phyloP scores from a whole-genome alignment of 2,113 vertebrate genomes.

The Cariama cristata region DNA sequence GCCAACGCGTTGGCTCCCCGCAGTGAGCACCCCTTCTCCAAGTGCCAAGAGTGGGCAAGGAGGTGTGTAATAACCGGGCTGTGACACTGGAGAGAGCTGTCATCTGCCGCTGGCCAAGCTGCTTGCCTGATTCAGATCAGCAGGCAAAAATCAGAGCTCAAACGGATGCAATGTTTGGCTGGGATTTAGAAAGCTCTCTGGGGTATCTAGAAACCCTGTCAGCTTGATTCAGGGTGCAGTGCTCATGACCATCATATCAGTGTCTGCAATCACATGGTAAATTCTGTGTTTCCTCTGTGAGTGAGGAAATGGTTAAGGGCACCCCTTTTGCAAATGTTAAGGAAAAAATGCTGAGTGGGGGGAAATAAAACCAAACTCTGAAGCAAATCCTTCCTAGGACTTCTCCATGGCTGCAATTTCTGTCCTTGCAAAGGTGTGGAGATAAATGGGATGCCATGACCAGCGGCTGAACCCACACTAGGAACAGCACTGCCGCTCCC shows the following conservation, averaged over 20 bases:
- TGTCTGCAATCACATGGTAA: neutral
- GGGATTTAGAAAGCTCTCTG: neutral
- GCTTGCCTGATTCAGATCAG: neutral
- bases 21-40: neutral
- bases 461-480: neutral
- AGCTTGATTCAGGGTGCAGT: neutral
- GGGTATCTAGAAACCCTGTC: neutral
- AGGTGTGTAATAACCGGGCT: neutral
- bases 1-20: neutral
- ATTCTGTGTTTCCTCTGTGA: neutral
- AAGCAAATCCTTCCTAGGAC: neutral
- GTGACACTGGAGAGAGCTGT: neutral
- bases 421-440: neutral
- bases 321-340: neutral
- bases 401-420: rapidly evolving
- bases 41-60: neutral
- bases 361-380: neutral
- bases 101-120: neutral
- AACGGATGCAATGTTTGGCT: neutral
- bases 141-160: neutral
- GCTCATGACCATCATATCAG: neutral
- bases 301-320: neutral
- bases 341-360: neutral
- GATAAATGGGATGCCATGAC: neutral
- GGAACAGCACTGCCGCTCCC: neutral